Percentiles rank a stretch among this genome's conserved stretches.
These are phyloP conservation scores for Napeogenes inachia DNA, from an alignment of 2,888 invertebrate species.

Conservation along the genomic window DNA sequence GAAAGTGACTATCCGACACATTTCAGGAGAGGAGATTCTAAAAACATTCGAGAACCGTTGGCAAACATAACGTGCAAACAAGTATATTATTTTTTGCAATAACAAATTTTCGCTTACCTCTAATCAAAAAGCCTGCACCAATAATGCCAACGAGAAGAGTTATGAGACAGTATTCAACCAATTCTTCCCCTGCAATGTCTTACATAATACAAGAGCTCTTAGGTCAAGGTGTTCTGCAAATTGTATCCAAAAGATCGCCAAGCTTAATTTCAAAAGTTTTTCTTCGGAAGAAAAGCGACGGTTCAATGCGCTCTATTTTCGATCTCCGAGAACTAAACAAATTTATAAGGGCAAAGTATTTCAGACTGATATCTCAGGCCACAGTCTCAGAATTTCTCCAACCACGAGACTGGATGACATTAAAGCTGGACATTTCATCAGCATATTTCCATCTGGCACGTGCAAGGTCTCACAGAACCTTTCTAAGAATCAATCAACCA, in stretches of 20 bases:
- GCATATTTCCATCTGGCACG: not conserved
- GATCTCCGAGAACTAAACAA: constrained; percentile 16
- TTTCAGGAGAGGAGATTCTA: not conserved
- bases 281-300: constrained; percentile 30
- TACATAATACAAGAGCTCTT: constrained; percentile 12
- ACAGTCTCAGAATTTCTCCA: too few species aligned
- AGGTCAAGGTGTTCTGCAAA: constrained; percentile 9
- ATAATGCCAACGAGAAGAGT: constrained; percentile 7
- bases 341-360: not conserved
- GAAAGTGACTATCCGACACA: constrained; percentile 1
- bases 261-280: constrained; percentile 30
- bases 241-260: constrained; percentile 6
- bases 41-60: constrained; percentile 11
- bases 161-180: constrained; percentile 14
- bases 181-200: constrained; percentile 1
- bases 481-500: too few species aligned
- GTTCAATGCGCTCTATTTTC: constrained; percentile 26
- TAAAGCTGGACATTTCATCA: too few species aligned
- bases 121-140: not conserved
- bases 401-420: too few species aligned
- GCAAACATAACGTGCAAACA: too few species aligned
- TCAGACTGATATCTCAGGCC: too few species aligned
- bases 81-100: constrained; percentile 10
- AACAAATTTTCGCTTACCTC: constrained; percentile 19
- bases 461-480: too few species aligned